phyloP scores from a whole-genome alignment of 2,113 vertebrate genomes.

The Ancistrus triradiatus region DNA sequence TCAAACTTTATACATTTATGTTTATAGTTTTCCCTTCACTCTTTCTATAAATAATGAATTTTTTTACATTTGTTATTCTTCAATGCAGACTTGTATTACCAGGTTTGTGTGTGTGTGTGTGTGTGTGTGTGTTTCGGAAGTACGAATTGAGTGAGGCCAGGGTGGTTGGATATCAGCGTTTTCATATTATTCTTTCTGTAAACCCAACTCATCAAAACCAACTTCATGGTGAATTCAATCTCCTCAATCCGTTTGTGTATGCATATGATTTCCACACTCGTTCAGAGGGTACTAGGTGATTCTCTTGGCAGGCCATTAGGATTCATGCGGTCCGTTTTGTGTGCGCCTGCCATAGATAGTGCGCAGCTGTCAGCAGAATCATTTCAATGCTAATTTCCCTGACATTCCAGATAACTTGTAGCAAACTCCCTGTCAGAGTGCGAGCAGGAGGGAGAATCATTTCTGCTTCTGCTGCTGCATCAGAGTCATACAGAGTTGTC shows the following conservation, averaged over 20 bases:
- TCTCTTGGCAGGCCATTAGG: slow-evolving; percentile 43
- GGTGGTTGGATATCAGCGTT: neutral
- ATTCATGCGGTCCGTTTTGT: slow-evolving; percentile 42
- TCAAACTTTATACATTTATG: no score
- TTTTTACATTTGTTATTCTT: no score
- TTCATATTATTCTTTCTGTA: slow-evolving; percentile 13
- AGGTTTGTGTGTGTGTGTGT: slow-evolving; percentile 13
- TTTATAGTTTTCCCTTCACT: no score
- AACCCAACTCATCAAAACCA: slow-evolving; percentile 27
- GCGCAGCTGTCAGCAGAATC: slow-evolving; percentile 45
- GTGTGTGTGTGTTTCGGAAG: neutral
- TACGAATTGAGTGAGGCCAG: neutral
- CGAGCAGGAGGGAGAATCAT: slow-evolving; percentile 14
- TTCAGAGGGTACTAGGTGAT: slow-evolving; percentile 35
- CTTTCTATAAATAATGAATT: no score
- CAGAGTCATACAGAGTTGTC: slow-evolving; percentile 28
- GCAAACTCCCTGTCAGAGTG: slow-evolving; percentile 43
- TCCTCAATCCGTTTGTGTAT: slow-evolving; percentile 11
- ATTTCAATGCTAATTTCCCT: slow-evolving; percentile 50
- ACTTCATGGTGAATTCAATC: slow-evolving; percentile 29
- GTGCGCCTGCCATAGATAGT: slow-evolving; percentile 38
- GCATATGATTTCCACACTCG: slow-evolving; percentile 28
- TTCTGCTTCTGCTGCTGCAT: slow-evolving; percentile 40
- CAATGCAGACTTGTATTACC: no score
- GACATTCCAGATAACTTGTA: slow-evolving; percentile 45